Conservation (phyloP, 2,797 vertebrate genomes). For the Chrysolophus pictus region DNA sequence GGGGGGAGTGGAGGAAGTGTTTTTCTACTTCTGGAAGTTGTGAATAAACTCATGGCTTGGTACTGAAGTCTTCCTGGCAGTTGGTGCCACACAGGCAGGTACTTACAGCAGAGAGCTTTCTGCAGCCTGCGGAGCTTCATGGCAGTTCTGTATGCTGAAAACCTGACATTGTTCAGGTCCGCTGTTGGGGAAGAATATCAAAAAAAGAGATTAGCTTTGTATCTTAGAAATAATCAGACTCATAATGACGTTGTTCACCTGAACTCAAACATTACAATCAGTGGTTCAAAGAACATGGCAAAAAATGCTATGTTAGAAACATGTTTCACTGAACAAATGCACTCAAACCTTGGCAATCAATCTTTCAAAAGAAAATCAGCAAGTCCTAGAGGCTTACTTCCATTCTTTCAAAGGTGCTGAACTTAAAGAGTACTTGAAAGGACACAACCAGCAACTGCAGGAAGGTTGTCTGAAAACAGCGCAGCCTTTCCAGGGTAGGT, state of each 20-base stretch:
- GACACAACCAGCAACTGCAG: background rate
- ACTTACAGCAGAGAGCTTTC: constrained; percentile 98
- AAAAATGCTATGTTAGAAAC: background rate
- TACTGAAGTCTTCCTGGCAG: background rate
- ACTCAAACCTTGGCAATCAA: background rate
- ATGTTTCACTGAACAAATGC: background rate
- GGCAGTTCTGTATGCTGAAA: constrained; percentile 97
- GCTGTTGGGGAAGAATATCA: constrained; percentile 78
- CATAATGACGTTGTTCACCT: accelerated
- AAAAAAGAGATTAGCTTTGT: constrained; percentile 45
- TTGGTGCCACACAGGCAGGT: background rate
- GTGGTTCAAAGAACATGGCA: background rate
- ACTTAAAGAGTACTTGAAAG: constrained; percentile 21
- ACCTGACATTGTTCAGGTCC: constrained; percentile 98
- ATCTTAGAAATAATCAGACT: background rate
- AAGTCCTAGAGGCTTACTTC: background rate
- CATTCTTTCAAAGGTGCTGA: constrained; percentile 24
- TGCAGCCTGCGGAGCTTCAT: constrained; percentile 98
- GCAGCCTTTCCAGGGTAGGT: background rate
- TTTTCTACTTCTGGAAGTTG: background rate
- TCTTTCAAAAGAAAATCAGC: background rate
- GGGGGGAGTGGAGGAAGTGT: accelerated
- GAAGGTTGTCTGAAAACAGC: background rate
- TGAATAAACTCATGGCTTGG: background rate
- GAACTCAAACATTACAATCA: background rate